Evolutionary conservation across 2,797 vertebrate genomes (phyloP), one percentile per base, ranked within the genome.

Genomic region (Phrynocephalus guinanensis): DNA sequence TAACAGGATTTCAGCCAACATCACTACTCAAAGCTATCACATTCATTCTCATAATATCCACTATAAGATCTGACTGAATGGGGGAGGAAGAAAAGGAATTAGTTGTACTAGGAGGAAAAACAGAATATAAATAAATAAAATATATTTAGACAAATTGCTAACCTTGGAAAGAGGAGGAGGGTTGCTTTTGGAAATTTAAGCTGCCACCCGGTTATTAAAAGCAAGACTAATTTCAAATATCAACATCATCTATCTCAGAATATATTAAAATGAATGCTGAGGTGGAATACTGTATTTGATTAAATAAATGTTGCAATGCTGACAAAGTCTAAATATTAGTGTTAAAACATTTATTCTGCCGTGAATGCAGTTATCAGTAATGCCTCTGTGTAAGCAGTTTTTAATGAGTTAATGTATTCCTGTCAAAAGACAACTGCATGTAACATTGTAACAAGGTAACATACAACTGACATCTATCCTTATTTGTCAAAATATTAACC

Each of bases 291-390:
- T 28, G 48, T 79, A 72, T 56, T 33, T 70, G n/a, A 79, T n/a
- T 2, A 71, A 85, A 50, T 50, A 50, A 56, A 56, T 56, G 13
- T 67, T 30, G 78, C 6, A 73, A 33, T 72, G 50, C 33, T 73
- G 33, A 60, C 30, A 30, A 20, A 70, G 68, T 7, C 44, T 5
- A 26, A 28, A n/a, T 1, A 4, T 33, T 71, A 78, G 52, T 30
- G 67, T 56, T 52, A 84, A 86, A 84, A 70, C 24, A 33, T 84
- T 72, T 52, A 79, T 88, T 84, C 77, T 73, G n/a, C 22, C 80
- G 10, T 88, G 70, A 80, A 72, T 48, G 60, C 20, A 79, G 82
- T 77, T 76, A 79, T 73, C 52, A 52, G 33, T 72, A 67, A 15
- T 66, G 70, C 38, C 50, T 71, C 79, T 72, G 28, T 30, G 77